Conservation (phyloP, 2,797 vertebrate genomes). For the Pelochelys cantorii region DNA sequence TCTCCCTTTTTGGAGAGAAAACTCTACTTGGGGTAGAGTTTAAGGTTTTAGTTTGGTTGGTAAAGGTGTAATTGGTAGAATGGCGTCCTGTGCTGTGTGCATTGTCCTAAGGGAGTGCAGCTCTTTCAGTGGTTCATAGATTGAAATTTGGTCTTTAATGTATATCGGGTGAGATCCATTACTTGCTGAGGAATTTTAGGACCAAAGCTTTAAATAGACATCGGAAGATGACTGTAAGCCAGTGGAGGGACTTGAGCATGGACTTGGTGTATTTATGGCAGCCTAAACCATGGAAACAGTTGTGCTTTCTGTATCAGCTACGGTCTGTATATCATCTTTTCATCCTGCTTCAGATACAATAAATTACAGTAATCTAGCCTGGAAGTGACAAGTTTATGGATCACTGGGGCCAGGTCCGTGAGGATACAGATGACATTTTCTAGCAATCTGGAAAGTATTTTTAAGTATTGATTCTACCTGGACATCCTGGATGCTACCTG, state of each 20-base stretch:
- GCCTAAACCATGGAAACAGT: too few relatives aligned
- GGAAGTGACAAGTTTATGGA: neutral
- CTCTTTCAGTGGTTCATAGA: neutral
- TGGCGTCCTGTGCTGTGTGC: neutral
- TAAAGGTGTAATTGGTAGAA: neutral
- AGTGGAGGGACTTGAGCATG: neutral
- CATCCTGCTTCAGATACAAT: neutral
- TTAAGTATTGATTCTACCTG: neutral
- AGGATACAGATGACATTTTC: neutral
- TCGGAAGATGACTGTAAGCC: neutral
- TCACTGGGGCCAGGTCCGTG: neutral
- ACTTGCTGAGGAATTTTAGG: neutral
- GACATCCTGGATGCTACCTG: neutral
- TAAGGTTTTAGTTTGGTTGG: neutral
- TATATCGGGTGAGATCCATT: neutral
- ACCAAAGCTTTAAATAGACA: neutral
- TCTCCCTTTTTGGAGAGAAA: neutral
- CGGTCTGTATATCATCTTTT: too few relatives aligned
- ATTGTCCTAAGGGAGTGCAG: neutral
- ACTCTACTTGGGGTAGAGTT: neutral
- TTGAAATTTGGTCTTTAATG: neutral
- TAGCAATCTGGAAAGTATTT: neutral
- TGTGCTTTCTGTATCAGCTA: too few relatives aligned
- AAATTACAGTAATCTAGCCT: neutral
- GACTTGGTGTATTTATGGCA: neutral